Percentiles rank a stretch among this genome's conserved stretches.
phyloP scores from a whole-genome alignment of 2,888 invertebrate species.

The Drosophila helvetica region DNA sequence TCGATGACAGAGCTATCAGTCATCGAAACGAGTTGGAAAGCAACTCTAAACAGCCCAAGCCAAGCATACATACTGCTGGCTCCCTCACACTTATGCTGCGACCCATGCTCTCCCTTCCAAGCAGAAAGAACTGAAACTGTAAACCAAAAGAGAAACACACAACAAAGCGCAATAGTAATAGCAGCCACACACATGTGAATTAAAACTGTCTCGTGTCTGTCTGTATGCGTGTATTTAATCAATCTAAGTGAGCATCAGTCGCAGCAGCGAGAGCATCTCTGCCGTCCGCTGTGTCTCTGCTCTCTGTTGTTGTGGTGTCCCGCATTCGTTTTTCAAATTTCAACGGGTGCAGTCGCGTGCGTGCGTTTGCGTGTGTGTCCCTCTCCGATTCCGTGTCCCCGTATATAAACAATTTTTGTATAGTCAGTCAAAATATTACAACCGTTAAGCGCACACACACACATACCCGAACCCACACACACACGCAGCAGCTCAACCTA shows the following conservation, averaged over 20 bases:
- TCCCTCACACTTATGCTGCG: constrained; percentile 54
- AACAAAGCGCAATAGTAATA: not conserved
- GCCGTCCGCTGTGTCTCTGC: constrained; percentile 12
- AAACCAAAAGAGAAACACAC: not conserved
- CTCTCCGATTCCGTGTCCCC: constrained; percentile 6
- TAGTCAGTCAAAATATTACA: constrained; percentile 10
- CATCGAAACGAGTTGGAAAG: constrained; percentile 22
- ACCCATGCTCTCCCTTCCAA: constrained; percentile 36
- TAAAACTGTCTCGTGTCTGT: not conserved
- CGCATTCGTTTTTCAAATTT: constrained; percentile 63
- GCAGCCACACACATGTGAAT: not conserved
- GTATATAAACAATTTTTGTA: constrained; percentile 11
- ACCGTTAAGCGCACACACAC: constrained; percentile 8
- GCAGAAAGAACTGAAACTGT: constrained; percentile 16
- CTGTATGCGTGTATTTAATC: constrained; percentile 7
- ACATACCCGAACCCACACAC: constrained; percentile 15
- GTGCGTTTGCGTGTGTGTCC: constrained; percentile 20
- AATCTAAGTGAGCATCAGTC: constrained; percentile 10
- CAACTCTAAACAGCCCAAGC: constrained; percentile 11
- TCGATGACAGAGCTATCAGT: constrained; percentile 12
- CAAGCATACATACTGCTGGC: constrained; percentile 24
- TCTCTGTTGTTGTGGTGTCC: constrained; percentile 28
- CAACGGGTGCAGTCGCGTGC: constrained; percentile 54
- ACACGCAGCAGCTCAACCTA: not conserved
- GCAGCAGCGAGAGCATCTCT: constrained; percentile 5